phyloP scores from a whole-genome alignment of 2,888 invertebrate species.

The Drosophila subquinaria region DNA sequence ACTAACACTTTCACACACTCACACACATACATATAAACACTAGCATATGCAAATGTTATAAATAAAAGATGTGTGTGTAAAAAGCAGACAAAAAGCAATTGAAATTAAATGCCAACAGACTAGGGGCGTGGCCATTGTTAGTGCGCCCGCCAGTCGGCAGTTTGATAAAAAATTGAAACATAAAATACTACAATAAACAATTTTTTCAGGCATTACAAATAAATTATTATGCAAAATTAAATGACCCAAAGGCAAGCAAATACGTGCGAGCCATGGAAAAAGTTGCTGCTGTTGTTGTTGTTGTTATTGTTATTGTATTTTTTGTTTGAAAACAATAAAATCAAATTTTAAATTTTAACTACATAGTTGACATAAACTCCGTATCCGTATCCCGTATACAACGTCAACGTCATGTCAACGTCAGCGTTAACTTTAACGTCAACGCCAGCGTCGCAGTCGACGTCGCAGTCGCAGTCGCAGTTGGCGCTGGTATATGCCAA shows the following conservation, averaged over 20 bases:
- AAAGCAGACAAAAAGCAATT: slow-evolving; percentile 73
- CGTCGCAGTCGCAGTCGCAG: slow-evolving; percentile 48
- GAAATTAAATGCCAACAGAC: slow-evolving; percentile 78
- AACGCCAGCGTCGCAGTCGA: slow-evolving; percentile 45
- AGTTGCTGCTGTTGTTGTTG: slow-evolving; percentile 1
- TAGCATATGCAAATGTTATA: slow-evolving; percentile 63
- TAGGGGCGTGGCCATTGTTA: slow-evolving; percentile 68
- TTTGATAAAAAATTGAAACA: slow-evolving; percentile 74
- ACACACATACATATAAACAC: slow-evolving; percentile 25
- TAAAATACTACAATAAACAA: slow-evolving; percentile 70
- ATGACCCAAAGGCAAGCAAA: slow-evolving; percentile 73
- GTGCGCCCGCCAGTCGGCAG: slow-evolving; percentile 3
- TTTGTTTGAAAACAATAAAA: slow-evolving; percentile 52
- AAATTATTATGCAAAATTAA: slow-evolving; percentile 81
- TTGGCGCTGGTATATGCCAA: slow-evolving; percentile 78
- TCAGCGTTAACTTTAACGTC: slow-evolving; percentile 38
- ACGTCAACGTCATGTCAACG: slow-evolving; percentile 28
- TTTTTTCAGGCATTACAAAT: slow-evolving; percentile 70
- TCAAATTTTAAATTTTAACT: slow-evolving; percentile 65
- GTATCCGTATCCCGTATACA: neutral
- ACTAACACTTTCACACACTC: slow-evolving; percentile 20
- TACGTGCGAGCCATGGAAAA: slow-evolving; percentile 27
- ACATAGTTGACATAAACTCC: slow-evolving; percentile 48
- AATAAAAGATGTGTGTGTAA: slow-evolving; percentile 65
- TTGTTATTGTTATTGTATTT: slow-evolving; percentile 38